Evolutionary conservation across 2,888 invertebrate species (phyloP).

Genomic region (Lepidochrysops patricia): DNA sequence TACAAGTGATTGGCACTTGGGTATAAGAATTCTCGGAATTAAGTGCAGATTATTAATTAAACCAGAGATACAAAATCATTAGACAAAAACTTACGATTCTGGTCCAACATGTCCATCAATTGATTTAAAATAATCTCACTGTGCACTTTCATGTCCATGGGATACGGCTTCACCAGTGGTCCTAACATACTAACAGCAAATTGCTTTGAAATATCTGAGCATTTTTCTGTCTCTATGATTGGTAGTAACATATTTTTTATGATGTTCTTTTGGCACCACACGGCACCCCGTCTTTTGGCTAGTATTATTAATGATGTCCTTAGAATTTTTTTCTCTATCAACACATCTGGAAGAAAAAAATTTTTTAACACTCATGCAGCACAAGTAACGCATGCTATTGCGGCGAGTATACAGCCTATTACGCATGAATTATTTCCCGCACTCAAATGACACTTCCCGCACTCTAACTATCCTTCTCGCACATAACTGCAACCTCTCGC

Average conservation of each 20-base stretch:
- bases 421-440: no score
- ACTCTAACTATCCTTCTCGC: no score
- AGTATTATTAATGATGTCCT: conserved; percentile 49
- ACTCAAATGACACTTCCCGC: no score
- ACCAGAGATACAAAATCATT: no score
- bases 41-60: no score
- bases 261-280: conserved; percentile 60
- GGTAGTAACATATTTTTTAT: conserved; percentile 50
- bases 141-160: conserved; percentile 55
- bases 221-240: conserved; percentile 40
- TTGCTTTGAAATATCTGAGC: conserved; percentile 33
- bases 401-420: no score
- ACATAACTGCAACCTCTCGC: no score
- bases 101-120: conserved; percentile 42
- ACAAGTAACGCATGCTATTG: no score
- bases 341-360: conserved; percentile 36
- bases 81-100: conserved; percentile 48
- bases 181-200: conserved; percentile 55
- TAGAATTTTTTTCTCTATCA: conserved; percentile 46
- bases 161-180: conserved; percentile 56
- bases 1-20: no score
- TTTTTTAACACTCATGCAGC: not conserved
- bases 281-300: conserved; percentile 54
- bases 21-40: no score
- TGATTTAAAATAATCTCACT: conserved; percentile 52